Conservation (phyloP, 2,888 invertebrate species). For the Exephanes ischioxanthus region DNA sequence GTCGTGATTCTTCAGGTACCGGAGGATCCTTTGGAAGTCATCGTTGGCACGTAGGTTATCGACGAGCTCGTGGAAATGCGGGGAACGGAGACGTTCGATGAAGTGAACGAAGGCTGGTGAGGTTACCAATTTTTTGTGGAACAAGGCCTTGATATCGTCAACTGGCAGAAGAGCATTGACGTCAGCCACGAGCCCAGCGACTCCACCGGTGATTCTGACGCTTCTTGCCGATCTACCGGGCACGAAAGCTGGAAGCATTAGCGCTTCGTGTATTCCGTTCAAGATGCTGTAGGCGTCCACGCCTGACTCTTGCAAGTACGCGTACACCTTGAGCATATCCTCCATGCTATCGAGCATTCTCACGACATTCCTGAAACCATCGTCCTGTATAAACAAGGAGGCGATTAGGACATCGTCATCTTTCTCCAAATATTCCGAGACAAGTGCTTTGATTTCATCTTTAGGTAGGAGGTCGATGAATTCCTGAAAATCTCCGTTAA, state of each 20-base stretch:
- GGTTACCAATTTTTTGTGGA: conserved; percentile 74
- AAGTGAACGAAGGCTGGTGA: conserved; percentile 74
- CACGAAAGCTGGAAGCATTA: conserved; percentile 46
- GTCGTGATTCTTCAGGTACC: conserved; percentile 53
- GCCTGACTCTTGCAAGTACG: conserved; percentile 66
- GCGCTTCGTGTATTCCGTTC: conserved; percentile 58
- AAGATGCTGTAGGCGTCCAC: conserved; percentile 60
- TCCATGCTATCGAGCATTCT: conserved; percentile 56
- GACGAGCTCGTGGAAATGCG: conserved; percentile 72
- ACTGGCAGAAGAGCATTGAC: conserved; percentile 74
- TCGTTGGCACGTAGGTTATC: conserved; percentile 65
- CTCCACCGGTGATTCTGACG: conserved; percentile 35
- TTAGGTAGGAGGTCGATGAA: conserved; percentile 57
- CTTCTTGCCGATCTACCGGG: conserved; percentile 6
- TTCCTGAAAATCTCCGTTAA: conserved; percentile 63
- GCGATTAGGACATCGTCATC: conserved; percentile 64
- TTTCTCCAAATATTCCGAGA: conserved; percentile 40
- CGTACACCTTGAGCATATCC: conserved; percentile 62
- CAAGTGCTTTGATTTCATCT: not conserved
- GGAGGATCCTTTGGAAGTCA: conserved; percentile 59
- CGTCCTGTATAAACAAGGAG: conserved; percentile 64
- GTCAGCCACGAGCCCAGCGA: conserved; percentile 72
- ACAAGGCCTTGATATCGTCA: conserved; percentile 74
- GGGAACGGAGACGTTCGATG: conserved; percentile 69
- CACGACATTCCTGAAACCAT: conserved; percentile 66